These are phyloP conservation scores for Scaptomyza pallida DNA, from an alignment of 1,140 invertebrate species.

Conservation along the genomic window DNA sequence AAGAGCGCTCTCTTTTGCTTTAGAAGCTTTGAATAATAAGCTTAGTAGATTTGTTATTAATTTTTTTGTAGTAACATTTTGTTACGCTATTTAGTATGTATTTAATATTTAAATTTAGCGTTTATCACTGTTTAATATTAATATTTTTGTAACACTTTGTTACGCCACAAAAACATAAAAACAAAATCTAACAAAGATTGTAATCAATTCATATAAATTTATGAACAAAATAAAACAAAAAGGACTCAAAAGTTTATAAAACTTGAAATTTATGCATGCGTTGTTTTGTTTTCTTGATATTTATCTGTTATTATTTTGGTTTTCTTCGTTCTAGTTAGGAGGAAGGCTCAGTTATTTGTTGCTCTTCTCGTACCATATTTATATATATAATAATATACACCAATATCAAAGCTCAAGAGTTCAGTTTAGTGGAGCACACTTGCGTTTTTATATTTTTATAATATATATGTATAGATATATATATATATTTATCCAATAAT, in stretches of 20 bases:
- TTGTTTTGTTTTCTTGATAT: slow-evolving; percentile 32
- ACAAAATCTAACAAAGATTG: slow-evolving; percentile 44
- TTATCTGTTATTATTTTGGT: background rate
- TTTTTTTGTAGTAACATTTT: slow-evolving; percentile 73
- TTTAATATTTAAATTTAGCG: slow-evolving; percentile 58
- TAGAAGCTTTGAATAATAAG: slow-evolving; percentile 73
- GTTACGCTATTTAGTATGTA: slow-evolving; percentile 72
- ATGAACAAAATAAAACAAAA: slow-evolving; percentile 44
- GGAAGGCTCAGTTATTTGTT: slow-evolving; percentile 8
- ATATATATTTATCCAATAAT: slow-evolving; percentile 83
- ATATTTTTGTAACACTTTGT: slow-evolving; percentile 73
- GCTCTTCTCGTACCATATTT: slow-evolving; percentile 16
- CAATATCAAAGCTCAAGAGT: slow-evolving; percentile 43
- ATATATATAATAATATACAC: no score
- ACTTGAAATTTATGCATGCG: slow-evolving; percentile 45
- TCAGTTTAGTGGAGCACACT: slow-evolving; percentile 66
- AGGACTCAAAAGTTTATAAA: slow-evolving; percentile 69
- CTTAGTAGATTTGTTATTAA: slow-evolving; percentile 70
- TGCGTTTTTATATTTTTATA: slow-evolving; percentile 68
- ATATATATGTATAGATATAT: slow-evolving; percentile 83
- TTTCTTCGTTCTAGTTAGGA: background rate
- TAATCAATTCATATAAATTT: slow-evolving; percentile 44
- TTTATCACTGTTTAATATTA: slow-evolving; percentile 48
- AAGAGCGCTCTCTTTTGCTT: slow-evolving; percentile 70
- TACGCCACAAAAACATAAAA: slow-evolving; percentile 42